phyloP scores from a whole-genome alignment of 2,797 vertebrate species.

The Brotula barbata region DNA sequence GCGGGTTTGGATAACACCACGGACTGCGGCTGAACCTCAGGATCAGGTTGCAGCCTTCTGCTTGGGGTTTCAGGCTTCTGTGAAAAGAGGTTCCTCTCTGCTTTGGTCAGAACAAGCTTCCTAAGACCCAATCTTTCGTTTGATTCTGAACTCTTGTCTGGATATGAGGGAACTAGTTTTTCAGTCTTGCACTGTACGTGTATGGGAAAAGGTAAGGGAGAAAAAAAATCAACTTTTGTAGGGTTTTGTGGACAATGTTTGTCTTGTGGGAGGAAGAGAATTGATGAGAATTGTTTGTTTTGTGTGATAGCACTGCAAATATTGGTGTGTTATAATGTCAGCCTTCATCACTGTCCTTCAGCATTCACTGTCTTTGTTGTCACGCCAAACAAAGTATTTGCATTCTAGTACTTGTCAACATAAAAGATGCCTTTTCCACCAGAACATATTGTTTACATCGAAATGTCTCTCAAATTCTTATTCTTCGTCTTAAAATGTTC shows the following conservation, averaged over 20 bases:
- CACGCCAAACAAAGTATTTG: background rate
- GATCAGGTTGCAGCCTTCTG: conserved; percentile 73
- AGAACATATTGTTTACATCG: background rate
- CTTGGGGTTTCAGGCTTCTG: conserved; percentile 47
- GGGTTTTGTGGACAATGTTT: conserved; percentile 7
- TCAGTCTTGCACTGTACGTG: conserved; percentile 77
- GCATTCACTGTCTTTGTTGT: background rate
- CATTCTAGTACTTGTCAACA: background rate
- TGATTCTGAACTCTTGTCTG: conserved; percentile 29
- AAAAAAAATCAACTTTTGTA: conserved; percentile 8
- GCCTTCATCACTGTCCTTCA: conserved; percentile 5
- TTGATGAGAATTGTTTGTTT: conserved; percentile 23
- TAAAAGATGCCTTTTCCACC: background rate
- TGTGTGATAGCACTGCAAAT: conserved; percentile 23
- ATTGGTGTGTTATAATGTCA: conserved; percentile 15
- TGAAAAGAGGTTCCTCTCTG: conserved; percentile 24
- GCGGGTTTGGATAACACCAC: conserved; percentile 66
- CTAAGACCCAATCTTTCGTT: conserved; percentile 19
- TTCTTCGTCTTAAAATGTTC: background rate
- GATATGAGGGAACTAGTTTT: conserved; percentile 82
- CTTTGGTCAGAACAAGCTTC: conserved; percentile 26
- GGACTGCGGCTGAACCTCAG: conserved; percentile 62
- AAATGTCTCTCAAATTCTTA: background rate
- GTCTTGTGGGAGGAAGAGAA: background rate
- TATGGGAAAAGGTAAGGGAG: conserved; percentile 82